phyloP scores from a whole-genome alignment of 2,888 invertebrate genomes.

The Lycophotia porphyrea region DNA sequence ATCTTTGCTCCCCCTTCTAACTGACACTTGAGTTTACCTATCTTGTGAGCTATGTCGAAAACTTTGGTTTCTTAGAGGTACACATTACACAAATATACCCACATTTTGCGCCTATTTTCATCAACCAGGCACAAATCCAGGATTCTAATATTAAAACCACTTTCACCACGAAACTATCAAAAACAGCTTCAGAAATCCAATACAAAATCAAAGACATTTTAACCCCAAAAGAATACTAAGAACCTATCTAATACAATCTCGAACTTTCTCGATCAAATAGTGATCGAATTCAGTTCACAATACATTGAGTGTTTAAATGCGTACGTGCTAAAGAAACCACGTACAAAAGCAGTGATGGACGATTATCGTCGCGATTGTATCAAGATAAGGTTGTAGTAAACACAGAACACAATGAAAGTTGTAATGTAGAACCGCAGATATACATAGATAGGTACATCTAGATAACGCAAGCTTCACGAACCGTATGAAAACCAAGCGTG shows the following conservation, averaged over 20 bases:
- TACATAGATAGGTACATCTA: no score
- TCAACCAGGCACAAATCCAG: neutral
- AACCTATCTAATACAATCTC: conserved; percentile 47
- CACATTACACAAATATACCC: no score
- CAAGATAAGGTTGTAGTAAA: conserved; percentile 28
- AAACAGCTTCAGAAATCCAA: conserved; percentile 5
- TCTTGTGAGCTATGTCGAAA: no score
- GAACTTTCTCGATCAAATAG: conserved; percentile 10
- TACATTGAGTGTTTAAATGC: conserved; percentile 49
- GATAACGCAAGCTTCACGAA: no score
- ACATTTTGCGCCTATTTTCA: no score
- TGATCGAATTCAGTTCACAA: conserved; percentile 28
- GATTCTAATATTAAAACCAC: neutral
- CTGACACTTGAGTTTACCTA: no score
- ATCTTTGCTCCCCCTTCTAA: no score
- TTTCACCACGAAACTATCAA: conserved; percentile 2
- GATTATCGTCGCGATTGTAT: conserved; percentile 50
- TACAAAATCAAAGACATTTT: conserved; percentile 22
- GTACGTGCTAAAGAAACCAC: conserved; percentile 23
- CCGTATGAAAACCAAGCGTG: no score
- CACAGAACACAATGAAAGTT: conserved; percentile 32
- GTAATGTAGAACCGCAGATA: conserved; percentile 20
- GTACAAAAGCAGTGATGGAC: conserved; percentile 47
- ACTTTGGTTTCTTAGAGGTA: no score
- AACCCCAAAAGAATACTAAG: conserved; percentile 41